Conservation (phyloP, 2,113 vertebrate genomes). For the Dunckerocampus dactyliophorus region DNA sequence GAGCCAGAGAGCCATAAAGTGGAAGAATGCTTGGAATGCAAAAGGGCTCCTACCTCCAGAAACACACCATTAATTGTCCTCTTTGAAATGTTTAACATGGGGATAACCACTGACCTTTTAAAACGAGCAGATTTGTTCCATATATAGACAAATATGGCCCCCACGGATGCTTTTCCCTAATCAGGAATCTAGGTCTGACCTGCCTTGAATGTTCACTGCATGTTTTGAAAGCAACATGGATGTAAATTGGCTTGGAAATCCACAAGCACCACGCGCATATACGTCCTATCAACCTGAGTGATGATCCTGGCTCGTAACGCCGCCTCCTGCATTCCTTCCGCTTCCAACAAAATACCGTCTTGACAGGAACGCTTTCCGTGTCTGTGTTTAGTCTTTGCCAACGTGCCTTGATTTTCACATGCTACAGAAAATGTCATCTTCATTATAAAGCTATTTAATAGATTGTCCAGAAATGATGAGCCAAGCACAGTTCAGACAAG, state of each 20-base stretch:
- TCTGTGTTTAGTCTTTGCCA: slow-evolving; percentile 62
- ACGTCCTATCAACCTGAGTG: slow-evolving; percentile 38
- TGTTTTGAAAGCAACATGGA: slow-evolving; percentile 18
- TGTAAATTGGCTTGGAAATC: slow-evolving; percentile 27
- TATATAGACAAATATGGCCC: slow-evolving; percentile 32
- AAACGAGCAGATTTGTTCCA: slow-evolving; percentile 47
- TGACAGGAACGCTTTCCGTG: slow-evolving; percentile 58
- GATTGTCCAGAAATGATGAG: slow-evolving; percentile 46
- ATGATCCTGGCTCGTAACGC: slow-evolving; percentile 32
- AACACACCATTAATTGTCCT: slow-evolving; percentile 35
- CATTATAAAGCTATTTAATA: slow-evolving; percentile 54
- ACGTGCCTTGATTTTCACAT: slow-evolving; percentile 43
- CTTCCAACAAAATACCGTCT: slow-evolving; percentile 42
- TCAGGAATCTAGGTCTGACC: slow-evolving; percentile 16
- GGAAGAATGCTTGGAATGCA: slow-evolving; percentile 31
- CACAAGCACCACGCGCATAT: slow-evolving; percentile 22
- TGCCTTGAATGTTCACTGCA: slow-evolving; percentile 5
- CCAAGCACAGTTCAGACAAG: slow-evolving; percentile 43
- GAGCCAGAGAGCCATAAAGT: slow-evolving; percentile 6
- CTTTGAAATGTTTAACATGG: slow-evolving; percentile 47
- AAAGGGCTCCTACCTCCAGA: slow-evolving; percentile 14
- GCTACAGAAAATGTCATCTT: slow-evolving; percentile 51
- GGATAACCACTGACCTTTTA: slow-evolving; percentile 32
- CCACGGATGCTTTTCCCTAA: slow-evolving; percentile 44
- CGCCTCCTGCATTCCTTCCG: slow-evolving; percentile 51